phyloP scores from a whole-genome alignment of 2,888 invertebrate species.

The Clitarchus hookeri region DNA sequence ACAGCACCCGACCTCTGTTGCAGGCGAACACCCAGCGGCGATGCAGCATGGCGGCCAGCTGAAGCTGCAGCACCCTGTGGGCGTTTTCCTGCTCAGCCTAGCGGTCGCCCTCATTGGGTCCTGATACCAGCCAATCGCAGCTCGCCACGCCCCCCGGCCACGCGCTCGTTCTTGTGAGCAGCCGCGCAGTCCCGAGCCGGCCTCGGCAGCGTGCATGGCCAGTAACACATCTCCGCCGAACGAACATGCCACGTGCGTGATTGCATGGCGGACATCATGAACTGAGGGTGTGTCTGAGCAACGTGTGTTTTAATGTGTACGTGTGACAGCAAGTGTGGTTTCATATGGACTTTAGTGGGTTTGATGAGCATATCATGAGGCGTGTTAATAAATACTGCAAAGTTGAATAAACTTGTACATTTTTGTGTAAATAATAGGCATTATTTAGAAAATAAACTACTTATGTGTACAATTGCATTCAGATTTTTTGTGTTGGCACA shows the following conservation, averaged over 20 bases:
- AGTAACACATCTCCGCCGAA: background rate
- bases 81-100: slow-evolving; percentile 71
- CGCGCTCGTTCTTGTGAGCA: too few relatives aligned
- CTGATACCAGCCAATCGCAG: slow-evolving; percentile 28
- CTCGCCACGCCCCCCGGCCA: background rate
- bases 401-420: background rate
- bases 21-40: slow-evolving; percentile 84
- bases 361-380: background rate
- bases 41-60: slow-evolving; percentile 81
- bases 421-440: slow-evolving; percentile 5
- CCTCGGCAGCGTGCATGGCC: background rate
- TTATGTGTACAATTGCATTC: background rate
- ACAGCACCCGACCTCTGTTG: slow-evolving; percentile 36
- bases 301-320: background rate
- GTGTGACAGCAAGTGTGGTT: too few relatives aligned
- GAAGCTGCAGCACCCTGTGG: slow-evolving; percentile 71
- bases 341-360: too few relatives aligned
- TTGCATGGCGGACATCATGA: background rate
- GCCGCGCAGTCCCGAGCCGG: background rate
- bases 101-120: slow-evolving; percentile 58
- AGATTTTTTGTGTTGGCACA: too few relatives aligned
- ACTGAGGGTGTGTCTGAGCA: background rate
- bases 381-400: background rate
- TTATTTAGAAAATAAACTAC: background rate
- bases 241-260: background rate